Base-by-base conservation (phyloP, 2,113 vertebrate genomes). In the Saguinus imperator region DNA sequence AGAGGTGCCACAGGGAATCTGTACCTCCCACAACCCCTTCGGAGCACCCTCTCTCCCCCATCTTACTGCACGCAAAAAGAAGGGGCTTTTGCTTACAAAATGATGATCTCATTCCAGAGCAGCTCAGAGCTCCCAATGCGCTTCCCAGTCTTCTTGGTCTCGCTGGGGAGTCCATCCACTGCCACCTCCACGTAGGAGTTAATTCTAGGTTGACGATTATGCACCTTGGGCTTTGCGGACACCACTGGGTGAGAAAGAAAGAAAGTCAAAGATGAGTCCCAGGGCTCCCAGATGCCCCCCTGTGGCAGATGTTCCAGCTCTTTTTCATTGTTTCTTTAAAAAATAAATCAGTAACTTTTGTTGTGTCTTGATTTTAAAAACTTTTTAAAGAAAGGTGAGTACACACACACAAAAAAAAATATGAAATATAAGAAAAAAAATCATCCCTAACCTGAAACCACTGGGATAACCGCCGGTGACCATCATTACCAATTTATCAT, bases 71-170 rank as follows among this genome's bases (percentile, higher is more conserved):
- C 66, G 70, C 43, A 13, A 45, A 70, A 84, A 58, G 66, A 66
- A 85, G 0, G 0, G 12, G 35, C 43, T 75, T 79, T 50, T 37
- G 95, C 99, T 99, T 98, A 99, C 99, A 99, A 98, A 45, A 98
- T 98, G 89, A 99, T 99, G 98, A 99, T 99, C 97, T 99, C 99
- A 0, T 99, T 99, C 99, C 99, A 99, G 98, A 99, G 99, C 92
- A 99, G 99, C 98, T 99, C 99, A 0, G 99, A 99, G 97, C 99
- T 98, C 89, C 99, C 99, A 0, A 98, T 99, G 95, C 99, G 99
- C 98, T 99, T 99, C 96, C 99, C 99, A 0, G 99, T 99, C 98
- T 99, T 99, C 98, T 99, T 99, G 94, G 99, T 99, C 98, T 99
- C 99, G 0, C 99, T 99, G 98, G 98, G 98, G 93, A 99, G 99